Base-by-base conservation (phyloP, 2,888 invertebrate genomes). In the Trachelus tabidus region DNA sequence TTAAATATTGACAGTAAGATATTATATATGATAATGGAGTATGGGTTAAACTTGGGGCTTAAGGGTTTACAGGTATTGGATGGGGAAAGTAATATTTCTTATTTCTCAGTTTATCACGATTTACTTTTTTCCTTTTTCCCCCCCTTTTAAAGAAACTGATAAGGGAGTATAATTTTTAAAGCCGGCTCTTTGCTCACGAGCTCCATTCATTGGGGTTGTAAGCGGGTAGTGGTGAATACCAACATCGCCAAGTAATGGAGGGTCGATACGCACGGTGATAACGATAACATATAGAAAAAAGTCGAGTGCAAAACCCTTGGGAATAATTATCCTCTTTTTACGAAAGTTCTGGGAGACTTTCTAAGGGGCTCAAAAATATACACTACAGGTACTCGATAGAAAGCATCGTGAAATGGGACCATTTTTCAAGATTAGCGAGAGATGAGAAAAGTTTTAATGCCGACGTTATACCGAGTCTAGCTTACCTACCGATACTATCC, bases 391-490 rank as follows among this genome's bases (percentile, higher is more conserved):
- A 30, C 79, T 73, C 69, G 76, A 56, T 56, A 56, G 23, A 56
- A 23, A 34, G 80, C 74, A 77, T 37, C 30, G 30, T 75, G 71
- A 76, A 80, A 80, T 79, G 83, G 81, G 83, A 82, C 83, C 85
- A 87, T 91, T 91, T 90, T 91, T 90, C 88, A 86, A 90, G 90
- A 90, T 91, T 90, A 90, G 86, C 86, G 85, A 87, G 87, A 89
- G 89, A 91, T 91, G 91, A 91, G 90, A 89, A 91, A 91, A 91
- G 90, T 91, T 91, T 91, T 91, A 90, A 91, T 87, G 85, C 83
- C 82, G 76, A 78, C 81, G 84, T 82, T 85, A 86, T 86, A 85
- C 80, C 79, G 79, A 74, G 75, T 56, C 56, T 23, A 56, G 56
- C 23, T 56, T 56, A 56, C 23, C 56, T 23, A 56, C 56, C 56